A percentile compares a stretch with the other conserved stretches of the same genome.
These are phyloP conservation scores for Didymodactylos carnosus DNA, from an alignment of 2,888 invertebrate species.

Conservation along the genomic window DNA sequence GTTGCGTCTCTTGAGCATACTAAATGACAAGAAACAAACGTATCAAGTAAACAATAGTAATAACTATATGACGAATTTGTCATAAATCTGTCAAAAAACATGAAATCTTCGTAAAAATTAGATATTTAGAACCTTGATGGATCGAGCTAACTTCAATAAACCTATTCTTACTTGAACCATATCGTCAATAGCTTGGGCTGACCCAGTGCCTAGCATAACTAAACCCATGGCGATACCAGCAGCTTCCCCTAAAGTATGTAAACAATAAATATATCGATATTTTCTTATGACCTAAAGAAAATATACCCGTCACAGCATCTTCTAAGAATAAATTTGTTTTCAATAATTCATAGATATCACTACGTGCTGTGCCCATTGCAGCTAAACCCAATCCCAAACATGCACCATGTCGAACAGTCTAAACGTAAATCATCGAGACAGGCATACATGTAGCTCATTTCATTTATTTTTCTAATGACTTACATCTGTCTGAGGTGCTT, in stretches of 20 bases:
- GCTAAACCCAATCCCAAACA: slow-evolving; percentile 88
- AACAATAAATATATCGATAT: slow-evolving; percentile 23
- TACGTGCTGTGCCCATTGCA: slow-evolving; percentile 84
- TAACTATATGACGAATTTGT: no score
- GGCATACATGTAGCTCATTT: slow-evolving; percentile 43
- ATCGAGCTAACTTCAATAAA: no score
- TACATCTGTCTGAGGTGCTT: slow-evolving; percentile 21
- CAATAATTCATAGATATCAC: slow-evolving; percentile 79
- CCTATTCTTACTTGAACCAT: slow-evolving; percentile 45
- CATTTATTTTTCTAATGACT: slow-evolving; percentile 19
- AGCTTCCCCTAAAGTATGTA: no score
- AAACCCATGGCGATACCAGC: slow-evolving; percentile 97
- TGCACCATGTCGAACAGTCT: slow-evolving; percentile 87
- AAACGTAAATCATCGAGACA: slow-evolving; percentile 14
- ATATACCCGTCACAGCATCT: slow-evolving; percentile 91
- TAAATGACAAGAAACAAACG: slow-evolving; percentile 13
- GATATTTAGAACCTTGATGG: no score
- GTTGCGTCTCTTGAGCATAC: slow-evolving; percentile 83
- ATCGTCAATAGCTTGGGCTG: slow-evolving; percentile 66
- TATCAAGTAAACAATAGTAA: no score
- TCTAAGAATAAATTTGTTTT: slow-evolving; percentile 92
- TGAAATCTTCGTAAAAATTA: no score
- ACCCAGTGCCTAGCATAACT: slow-evolving; percentile 90
- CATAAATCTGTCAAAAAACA: no score
- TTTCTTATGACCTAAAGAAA: slow-evolving; percentile 6